Base-by-base conservation (phyloP, 2,797 vertebrate species). In the Ibycter americanus region DNA sequence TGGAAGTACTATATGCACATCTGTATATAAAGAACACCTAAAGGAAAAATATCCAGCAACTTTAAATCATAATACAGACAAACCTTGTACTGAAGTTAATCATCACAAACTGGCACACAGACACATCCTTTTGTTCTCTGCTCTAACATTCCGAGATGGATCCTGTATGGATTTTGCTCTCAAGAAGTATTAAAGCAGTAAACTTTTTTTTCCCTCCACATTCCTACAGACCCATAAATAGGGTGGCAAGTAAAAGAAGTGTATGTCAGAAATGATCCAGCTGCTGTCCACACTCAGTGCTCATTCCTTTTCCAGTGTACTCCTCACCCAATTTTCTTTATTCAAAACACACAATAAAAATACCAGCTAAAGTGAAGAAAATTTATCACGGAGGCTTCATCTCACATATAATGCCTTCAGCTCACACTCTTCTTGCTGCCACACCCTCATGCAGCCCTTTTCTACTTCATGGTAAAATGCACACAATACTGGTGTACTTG, bases 161-260 rank as follows among this genome's bases (percentile, higher is more conserved):
- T 93, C 93, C 91, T 96, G 72, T 91, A 93, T 80, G 90, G 94
- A 95, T 97, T 95, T 96, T 68, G 56, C 93, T 97, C 96, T 91
- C 73, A 96, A 91, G 86, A 93, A 96, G 89, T 92, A 97, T 92
- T 95, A 95, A 97, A 91, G 97, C 81, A 95, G 90, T 98, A 96
- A 97, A 97, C 44, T 66, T 78, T 94, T 83, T 83, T 65, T 58
- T 34, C 88, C 81, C 73, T 95, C n/a, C 62, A 81, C 93, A 96
- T 97, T 97, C 90, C 93, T 88, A 36, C 63, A 78, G 67, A 88
- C 58, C 81, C 66, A 93, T 97, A 91, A 96, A 91, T 63, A 94
- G 82, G 80, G 88, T 95, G 81, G 95, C 87, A 94, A 95, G 89
- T 89, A 90, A 87, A 90, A 96, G 74, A 95, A 89, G 86, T 65